These are phyloP conservation scores for Dinoponera quadriceps DNA, from an alignment of 1,140 invertebrate genomes.

Conservation along the genomic window DNA sequence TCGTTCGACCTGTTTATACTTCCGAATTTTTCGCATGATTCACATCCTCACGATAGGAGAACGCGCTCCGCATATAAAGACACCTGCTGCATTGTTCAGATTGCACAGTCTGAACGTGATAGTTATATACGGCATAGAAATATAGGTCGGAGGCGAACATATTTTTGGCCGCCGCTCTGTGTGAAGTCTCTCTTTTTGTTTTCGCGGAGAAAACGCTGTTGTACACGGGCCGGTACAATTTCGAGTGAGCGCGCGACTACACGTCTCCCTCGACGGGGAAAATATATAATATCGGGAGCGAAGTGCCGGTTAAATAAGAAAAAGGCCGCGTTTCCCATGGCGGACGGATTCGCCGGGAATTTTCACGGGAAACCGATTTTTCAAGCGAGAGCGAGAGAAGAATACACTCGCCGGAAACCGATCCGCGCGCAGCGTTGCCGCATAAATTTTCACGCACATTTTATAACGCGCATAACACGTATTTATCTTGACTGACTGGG, in stretches of 20 bases:
- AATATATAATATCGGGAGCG: slow-evolving; percentile 56
- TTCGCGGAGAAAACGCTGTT: slow-evolving; percentile 1
- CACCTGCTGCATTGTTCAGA: slow-evolving; percentile 61
- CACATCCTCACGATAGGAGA: slow-evolving; percentile 37
- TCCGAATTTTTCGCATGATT: slow-evolving; percentile 54
- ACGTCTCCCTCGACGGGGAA: slow-evolving; percentile 41
- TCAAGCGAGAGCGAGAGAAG: slow-evolving; percentile 43
- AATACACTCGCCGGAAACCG: slow-evolving; percentile 57
- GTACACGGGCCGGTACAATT: slow-evolving; percentile 43
- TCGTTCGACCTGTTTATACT: slow-evolving; percentile 13
- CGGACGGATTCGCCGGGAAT: slow-evolving; percentile 51
- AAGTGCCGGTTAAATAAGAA: slow-evolving; percentile 62
- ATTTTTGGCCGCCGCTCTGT: slow-evolving; percentile 35
- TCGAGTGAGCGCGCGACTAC: slow-evolving; percentile 33
- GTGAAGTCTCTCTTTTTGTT: slow-evolving; percentile 27
- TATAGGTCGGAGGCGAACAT: slow-evolving; percentile 54
- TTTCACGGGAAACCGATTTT: slow-evolving; percentile 55
- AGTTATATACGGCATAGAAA: slow-evolving; percentile 53
- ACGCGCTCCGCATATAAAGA: slow-evolving; percentile 51
- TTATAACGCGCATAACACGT: slow-evolving; percentile 41
- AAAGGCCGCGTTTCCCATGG: slow-evolving; percentile 31
- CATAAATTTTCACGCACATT: slow-evolving; percentile 53
- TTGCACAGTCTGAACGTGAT: slow-evolving; percentile 56
- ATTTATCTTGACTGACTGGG: slow-evolving; percentile 35
- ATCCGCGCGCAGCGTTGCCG: slow-evolving; percentile 43